phyloP scores from a whole-genome alignment of 2,797 vertebrate genomes.

The Poecile montanus region DNA sequence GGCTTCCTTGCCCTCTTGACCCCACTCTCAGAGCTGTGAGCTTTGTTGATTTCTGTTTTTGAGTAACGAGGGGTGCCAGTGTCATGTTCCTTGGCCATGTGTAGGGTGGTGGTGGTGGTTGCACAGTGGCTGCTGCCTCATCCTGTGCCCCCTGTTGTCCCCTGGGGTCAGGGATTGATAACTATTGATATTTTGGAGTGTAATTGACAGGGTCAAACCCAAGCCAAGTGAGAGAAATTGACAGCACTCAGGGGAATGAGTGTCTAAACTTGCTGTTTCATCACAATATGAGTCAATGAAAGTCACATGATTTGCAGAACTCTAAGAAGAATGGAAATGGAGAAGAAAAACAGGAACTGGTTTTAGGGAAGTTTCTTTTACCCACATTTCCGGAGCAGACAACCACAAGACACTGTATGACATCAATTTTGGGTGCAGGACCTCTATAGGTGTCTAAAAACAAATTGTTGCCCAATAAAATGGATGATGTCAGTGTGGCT shows the following conservation, averaged over 20 bases:
- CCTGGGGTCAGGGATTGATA: neutral
- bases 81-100: neutral
- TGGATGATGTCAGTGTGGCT: neutral
- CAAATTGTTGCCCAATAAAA: neutral
- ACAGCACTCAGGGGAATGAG: neutral
- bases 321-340: conserved; percentile 12
- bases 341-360: conserved; percentile 52
- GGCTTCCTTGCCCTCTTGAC: conserved; percentile 18
- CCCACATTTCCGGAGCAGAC: conserved; percentile 34
- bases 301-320: neutral
- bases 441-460: conserved; percentile 17
- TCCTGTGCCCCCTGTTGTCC: neutral
- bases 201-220: neutral
- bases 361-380: conserved; percentile 35
- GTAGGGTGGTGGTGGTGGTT: neutral
- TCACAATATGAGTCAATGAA: conserved; percentile 4
- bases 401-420: conserved; percentile 35
- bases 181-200: neutral
- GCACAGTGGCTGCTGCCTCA: neutral
- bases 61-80: neutral
- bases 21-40: neutral
- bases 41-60: neutral
- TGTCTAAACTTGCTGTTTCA: neutral
- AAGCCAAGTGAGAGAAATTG: neutral
- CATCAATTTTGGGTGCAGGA: neutral